Base-by-base conservation (phyloP, 2,113 vertebrate species). In the Hirundichthys speculiger region DNA sequence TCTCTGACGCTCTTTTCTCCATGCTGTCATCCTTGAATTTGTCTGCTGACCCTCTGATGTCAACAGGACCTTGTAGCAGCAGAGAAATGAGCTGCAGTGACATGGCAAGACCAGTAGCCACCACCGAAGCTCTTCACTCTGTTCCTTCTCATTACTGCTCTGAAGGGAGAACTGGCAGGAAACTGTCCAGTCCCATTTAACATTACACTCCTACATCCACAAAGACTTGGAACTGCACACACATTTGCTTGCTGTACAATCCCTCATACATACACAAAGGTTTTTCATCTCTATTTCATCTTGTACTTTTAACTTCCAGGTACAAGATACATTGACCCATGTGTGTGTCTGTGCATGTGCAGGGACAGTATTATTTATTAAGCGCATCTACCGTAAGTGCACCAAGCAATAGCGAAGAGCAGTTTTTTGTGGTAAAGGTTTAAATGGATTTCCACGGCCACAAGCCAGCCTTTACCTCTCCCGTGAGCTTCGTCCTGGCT, bases 371-470 rank as follows among this genome's bases (percentile, higher is more conserved):
- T 82, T 61, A 69, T 74, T 86, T 64, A 80, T 84, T 75, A 84
- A 66, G 53, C 40, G 38, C 68, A 61, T n/a, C 15, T 79, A 64
- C 34, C 53, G 45, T 62, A 22, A 75, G 48, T 77, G 71, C 66
- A 84, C 18, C 72, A 80, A 19, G 45, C 56, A 21, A 53, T 48
- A 18, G 72, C 40, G 65, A 71, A 47, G 66, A 80, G 70, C 64
- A 64, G 68, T 1, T 48, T 83, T 85, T 75, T 80, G 74, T 70
- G 76, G 69, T 61, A 63, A 58, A 75, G 74, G 69, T 81, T 88
- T 87, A 86, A 86, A 83, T 83, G 70, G 79, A 83, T 86, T 84
- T 74, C 71, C 77, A 64, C 42, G 27, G 75, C 82, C 40, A 73
- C 69, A 60, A 79, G 64, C 75, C 82, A 82, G 79, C 71, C 63